Base-by-base conservation (phyloP, 2,113 vertebrate species). In the Patagioenas fasciata region DNA sequence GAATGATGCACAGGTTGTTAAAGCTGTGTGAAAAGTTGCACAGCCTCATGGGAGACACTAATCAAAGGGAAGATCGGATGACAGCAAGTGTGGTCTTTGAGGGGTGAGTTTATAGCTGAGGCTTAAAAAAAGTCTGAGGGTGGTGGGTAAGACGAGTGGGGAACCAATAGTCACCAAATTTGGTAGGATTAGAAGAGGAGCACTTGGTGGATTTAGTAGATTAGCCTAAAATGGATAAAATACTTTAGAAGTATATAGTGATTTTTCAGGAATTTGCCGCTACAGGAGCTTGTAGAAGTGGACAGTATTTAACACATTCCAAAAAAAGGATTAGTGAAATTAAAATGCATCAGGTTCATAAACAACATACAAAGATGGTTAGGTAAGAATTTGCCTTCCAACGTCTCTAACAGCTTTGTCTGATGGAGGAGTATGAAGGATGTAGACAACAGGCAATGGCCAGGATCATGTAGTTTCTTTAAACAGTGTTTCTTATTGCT, bases 41-140 rank as follows among this genome's bases (percentile, higher is more conserved):
- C 4, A 28, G 6, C 17, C 17, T 38, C 32, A 1, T 0, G 8
- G 32, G 48, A 28, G 36, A 12, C 9, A 6, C 26, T 78, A 9
- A 0, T 11, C 20, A 21, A 19, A 8, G 28, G n/a, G 53, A 15
- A n/a, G 40, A 0, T 2, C 16, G 48, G 19, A 1, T 53, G 32
- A 3, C 10, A 9, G 9, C 24, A 6, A 32, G 11, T 13, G 3
- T 32, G 51, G 16, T 19, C 32, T 56, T 10, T 7, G 34, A 48
- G 28, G 34, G 17, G 2, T 6, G 4, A 38, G n/a, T 5, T 40
- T 56, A 8, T 29, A n/a, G 26, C 34, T n/a, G 25, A 56, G 42
- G 10, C 12, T 34, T 32, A 47, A 4, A 3, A 16, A 11, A 60
- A 24, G 34, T 61, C 58, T 62, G 34, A 60, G 72, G 51, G n/a